These are phyloP conservation scores for Ommatoiulus sabulosus DNA, from an alignment of 2,888 invertebrate species.

Conservation along the genomic window DNA sequence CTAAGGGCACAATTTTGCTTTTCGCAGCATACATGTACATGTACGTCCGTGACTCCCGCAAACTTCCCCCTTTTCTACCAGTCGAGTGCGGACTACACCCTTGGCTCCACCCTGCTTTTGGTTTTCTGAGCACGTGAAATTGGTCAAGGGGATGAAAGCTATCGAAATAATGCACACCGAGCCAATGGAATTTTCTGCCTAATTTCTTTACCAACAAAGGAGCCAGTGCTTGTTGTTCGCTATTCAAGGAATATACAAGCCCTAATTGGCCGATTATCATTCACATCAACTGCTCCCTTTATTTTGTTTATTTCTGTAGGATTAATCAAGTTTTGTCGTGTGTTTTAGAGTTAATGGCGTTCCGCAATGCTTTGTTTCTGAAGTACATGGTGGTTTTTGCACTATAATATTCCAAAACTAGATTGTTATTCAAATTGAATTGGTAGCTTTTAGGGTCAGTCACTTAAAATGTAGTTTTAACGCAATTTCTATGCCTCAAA, in stretches of 20 bases:
- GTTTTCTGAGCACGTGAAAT: slow-evolving; percentile 41
- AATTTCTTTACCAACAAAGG: background rate
- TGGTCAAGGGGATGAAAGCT: background rate
- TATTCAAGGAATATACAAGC: slow-evolving; percentile 25
- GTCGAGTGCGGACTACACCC: slow-evolving; percentile 4
- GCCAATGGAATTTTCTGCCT: background rate
- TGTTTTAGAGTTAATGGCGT: background rate
- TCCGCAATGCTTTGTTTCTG: background rate
- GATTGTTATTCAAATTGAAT: background rate
- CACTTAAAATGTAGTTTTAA: background rate
- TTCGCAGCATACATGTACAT: slow-evolving; percentile 1
- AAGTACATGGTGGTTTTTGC: background rate
- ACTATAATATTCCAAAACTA: background rate
- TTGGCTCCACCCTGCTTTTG: slow-evolving; percentile 20
- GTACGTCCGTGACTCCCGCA: background rate
- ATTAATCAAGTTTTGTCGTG: background rate
- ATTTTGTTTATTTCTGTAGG: background rate
- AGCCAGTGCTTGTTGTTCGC: background rate
- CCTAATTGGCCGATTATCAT: background rate
- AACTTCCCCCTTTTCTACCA: slow-evolving; percentile 9
- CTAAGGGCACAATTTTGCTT: background rate
- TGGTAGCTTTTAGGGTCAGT: background rate
- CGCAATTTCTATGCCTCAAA: background rate
- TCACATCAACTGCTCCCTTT: background rate
- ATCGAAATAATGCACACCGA: background rate